These are phyloP conservation scores for Marasmarcha lunaedactyla DNA, from an alignment of 2,888 invertebrate genomes.

Conservation along the genomic window DNA sequence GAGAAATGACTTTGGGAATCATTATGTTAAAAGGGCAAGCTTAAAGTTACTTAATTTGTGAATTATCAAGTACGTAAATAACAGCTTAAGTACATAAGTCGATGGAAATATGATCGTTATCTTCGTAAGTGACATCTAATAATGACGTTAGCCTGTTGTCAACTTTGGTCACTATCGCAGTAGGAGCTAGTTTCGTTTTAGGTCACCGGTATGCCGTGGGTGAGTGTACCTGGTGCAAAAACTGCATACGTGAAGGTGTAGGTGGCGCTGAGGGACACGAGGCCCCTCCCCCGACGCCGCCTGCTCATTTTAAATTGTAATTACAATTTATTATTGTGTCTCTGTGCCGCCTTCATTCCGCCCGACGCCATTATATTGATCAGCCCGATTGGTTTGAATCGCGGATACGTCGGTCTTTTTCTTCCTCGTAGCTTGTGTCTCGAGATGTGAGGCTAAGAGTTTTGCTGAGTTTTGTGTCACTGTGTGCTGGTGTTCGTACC, in stretches of 20 bases:
- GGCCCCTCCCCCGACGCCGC: conserved; percentile 63
- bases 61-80: too few relatives aligned
- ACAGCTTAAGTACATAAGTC: too few relatives aligned
- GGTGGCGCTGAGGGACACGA: conserved; percentile 40
- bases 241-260: conserved; percentile 46
- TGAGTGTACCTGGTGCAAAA: conserved; percentile 27
- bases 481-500: too few relatives aligned
- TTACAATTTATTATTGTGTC: conserved; percentile 69
- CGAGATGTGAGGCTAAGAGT: too few relatives aligned
- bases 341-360: conserved; percentile 62
- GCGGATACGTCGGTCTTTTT: conserved; percentile 29
- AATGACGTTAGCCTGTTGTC: too few relatives aligned
- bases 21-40: too few relatives aligned
- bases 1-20: conserved; percentile 8
- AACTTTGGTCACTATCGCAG: too few relatives aligned
- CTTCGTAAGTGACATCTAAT: too few relatives aligned
- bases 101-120: too few relatives aligned
- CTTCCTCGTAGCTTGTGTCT: conserved; percentile 18
- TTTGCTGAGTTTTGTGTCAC: too few relatives aligned
- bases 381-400: conserved; percentile 11
- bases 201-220: not conserved
- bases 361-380: conserved; percentile 64
- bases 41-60: too few relatives aligned
- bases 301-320: conserved; percentile 71
- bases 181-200: too few relatives aligned